Evolutionary conservation across 2,888 invertebrate species (phyloP), one percentile per base, ranked within the genome.

Genomic region (Apotomis capreana): DNA sequence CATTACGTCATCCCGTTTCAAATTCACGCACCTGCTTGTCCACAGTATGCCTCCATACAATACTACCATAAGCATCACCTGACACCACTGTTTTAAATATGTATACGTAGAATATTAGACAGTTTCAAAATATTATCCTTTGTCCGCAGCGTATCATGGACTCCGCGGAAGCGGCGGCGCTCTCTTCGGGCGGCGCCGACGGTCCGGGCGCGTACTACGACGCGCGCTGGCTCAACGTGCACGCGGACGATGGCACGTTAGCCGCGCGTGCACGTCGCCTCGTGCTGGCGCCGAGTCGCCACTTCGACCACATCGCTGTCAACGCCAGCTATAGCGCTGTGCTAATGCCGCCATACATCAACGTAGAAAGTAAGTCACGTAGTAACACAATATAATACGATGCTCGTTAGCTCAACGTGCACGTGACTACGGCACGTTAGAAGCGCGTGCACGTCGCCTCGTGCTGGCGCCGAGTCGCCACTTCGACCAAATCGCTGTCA

Each of bases 291-390:
- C 95, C 96, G 69, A 97, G 96, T 94, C 93, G 96, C 69, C 97
- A 97, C 84, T 98, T 98, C 85, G 97, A 97, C 88, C 96, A 97
- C 83, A 95, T 97, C 79, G 96, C 96, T 37, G 96, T 97, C 74
- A 98, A 97, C 87, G 95, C 96, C 76, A 97, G 95, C 85, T 94
- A 96, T 81, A 98, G 98, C 85, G 97, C 98, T 67, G 97, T 98
- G 77, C 95, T 99, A 76, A 96, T 98, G 87, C 98, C 99, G 40
- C 95, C 96, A 0, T 96, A 95, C 80, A 95, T 97, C 69, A 95
- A 95, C 80, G 96, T 96, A 82, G 93, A 94, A 80, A 95, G 96
- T 96, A 84, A 79, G 88, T 74, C 26, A 26, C 26, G 26, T 26
- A 26, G 2, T 26, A 2, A 26, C 26, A 26, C 26, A 76, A 96